Base-by-base conservation (phyloP, 2,888 invertebrate species). In the Syrphus vitripennis region DNA sequence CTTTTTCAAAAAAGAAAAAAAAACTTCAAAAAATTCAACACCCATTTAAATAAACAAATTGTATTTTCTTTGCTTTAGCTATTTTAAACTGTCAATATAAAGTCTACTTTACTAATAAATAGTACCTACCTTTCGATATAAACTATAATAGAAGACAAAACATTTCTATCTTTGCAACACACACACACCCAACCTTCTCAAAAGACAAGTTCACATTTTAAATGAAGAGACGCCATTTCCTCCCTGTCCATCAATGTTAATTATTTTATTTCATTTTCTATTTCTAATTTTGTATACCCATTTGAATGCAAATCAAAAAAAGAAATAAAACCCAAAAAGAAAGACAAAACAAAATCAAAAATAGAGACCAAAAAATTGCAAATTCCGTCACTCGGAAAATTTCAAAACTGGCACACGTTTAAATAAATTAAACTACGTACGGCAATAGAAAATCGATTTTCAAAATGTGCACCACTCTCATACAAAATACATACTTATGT, bases 391-490 rank as follows among this genome's bases (percentile, higher is more conserved):
- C 80, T 75, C 76, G 81, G 48, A 76, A 55, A 71, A 77, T 59
- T 81, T 84, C 76, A 84, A 81, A 84, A 81, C 84, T 84, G 84
- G 80, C 81, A 84, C 84, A 81, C 76, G 76, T 69, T 81, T 40
- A 40, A 26, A 67, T 4, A 80, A 53, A 65, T 72, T 48, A 67
- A 76, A 69, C 50, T 50, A 26, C 7, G 72, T 45, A 55, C 55
- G 57, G 72, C 76, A 72, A 72, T 72, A 71, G 81, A 50, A 24
- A 67, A 50, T 67, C 67, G 34, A 34, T 67, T 81, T 65, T 67
- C 67, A 31, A 80, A 61, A 63, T 74, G 16, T n/a, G n/a, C n/a
- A n/a, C n/a, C 19, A 74, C n/a, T 26, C 31, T 45, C 29, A 26
- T 9, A 40, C 29, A 37, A 5, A 10, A 2, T 9, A 19, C 26